These are phyloP conservation scores for Stomatorhinus walkeri DNA, from an alignment of 2,797 vertebrate genomes.

Conservation along the genomic window DNA sequence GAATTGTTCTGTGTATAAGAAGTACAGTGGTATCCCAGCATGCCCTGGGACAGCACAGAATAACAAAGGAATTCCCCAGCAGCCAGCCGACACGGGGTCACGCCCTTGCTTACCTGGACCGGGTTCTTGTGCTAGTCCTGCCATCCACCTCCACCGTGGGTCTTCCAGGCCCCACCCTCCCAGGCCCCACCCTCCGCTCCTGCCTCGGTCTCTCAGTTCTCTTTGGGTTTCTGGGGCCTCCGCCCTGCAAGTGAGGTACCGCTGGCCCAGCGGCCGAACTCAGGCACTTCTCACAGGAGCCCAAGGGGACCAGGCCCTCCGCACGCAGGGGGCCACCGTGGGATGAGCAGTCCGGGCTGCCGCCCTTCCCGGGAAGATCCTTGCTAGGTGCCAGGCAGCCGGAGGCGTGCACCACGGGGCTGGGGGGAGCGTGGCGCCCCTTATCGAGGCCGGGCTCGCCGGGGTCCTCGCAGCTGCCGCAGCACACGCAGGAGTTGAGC, in stretches of 20 bases:
- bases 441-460: constrained; percentile 52
- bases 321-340: constrained; percentile 45
- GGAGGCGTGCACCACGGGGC: constrained; percentile 68
- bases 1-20: neutral
- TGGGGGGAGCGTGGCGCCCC: constrained; percentile 51
- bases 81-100: neutral
- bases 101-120: constrained; percentile 52
- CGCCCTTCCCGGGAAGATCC: constrained; percentile 53
- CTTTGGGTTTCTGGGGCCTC: constrained; percentile 49
- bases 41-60: neutral
- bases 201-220: constrained; percentile 49
- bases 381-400: constrained; percentile 58
- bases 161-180: constrained; percentile 35
- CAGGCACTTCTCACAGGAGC: constrained; percentile 72
- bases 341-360: constrained; percentile 38
- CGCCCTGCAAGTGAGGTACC: constrained; percentile 42
- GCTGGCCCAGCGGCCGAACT: constrained; percentile 52
- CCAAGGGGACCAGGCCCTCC: constrained; percentile 44
- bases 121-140: constrained; percentile 49
- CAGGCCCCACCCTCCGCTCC: constrained; percentile 40
- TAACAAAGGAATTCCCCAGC: neutral
- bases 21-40: neutral
- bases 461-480: constrained; percentile 77
- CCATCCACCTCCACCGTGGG: constrained; percentile 51
- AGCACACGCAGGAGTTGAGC: constrained; percentile 91